Base-by-base conservation (phyloP, 1,140 invertebrate species). In the Vanessa tameamea region DNA sequence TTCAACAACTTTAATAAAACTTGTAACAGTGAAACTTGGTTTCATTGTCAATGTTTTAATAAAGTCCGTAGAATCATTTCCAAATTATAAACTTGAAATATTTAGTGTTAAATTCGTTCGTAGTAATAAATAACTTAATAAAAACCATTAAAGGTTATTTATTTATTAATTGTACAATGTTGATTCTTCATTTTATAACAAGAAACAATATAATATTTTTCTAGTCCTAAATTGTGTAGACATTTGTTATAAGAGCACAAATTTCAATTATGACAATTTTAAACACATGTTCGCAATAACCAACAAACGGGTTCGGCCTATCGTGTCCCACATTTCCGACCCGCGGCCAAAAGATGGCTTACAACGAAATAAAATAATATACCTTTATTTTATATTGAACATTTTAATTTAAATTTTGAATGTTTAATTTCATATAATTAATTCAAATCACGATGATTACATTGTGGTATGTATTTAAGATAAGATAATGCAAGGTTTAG, bases 221-320 rank as follows among this genome's bases (percentile, higher is more conserved):
- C 31, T 9, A 5, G 7, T 43, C 8, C 7, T 43, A 43, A 43
- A 43, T 37, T 37, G 7, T 9, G 37, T 11, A 43, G 26, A 43
- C 23, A 11, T 26, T 59, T 59, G 55, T 23, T 59, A 23, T n/a
- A 59, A 20, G 55, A 4, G 16, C 9, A 65, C 57, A 72, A 72
- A 57, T 65, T 72, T 66, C 50, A 65, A 57, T 65, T 59, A 66
- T 72, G 55, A 50, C 70, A 72, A 37, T 57, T 72, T 65, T 47
- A 55, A 66, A 72, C 64, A 72, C 70, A 63, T 72, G 70, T 47
- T 47, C 63, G 63, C 70, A 72, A 66, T 72, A 64, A 72, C 70
- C 23, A 26, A 47, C 70, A 66, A 51, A 63, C 63, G 64, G 65
- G 65, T 47, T 37, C 14, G n/a, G 3, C 26, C 50, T 48, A 2